Evolutionary conservation across 2,888 invertebrate genomes (phyloP).

Genomic region (Eudemis profundana): DNA sequence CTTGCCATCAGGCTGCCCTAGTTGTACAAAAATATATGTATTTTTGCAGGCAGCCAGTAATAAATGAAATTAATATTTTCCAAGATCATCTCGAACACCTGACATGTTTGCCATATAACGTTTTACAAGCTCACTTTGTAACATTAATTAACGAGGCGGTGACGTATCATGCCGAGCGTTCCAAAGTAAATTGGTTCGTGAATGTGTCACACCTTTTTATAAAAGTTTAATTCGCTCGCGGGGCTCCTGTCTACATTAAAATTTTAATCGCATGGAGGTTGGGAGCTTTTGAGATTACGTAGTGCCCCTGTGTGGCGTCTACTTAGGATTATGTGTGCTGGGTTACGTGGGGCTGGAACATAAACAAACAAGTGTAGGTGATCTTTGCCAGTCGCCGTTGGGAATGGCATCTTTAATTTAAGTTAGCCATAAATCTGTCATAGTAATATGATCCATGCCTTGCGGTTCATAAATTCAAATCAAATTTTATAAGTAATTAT

Average conservation of each 20-base stretch:
- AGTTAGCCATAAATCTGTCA: too few relatives aligned
- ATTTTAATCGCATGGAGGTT: conserved; percentile 59
- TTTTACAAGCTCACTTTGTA: neutral
- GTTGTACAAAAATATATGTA: neutral
- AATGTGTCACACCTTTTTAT: conserved; percentile 53
- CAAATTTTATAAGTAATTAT: too few relatives aligned
- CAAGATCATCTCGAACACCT: neutral
- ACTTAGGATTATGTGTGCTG: conserved; percentile 24
- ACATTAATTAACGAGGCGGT: conserved; percentile 18
- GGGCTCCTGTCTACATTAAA: conserved; percentile 60
- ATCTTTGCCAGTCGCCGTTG: too few relatives aligned
- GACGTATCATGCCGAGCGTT: conserved; percentile 17
- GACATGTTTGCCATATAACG: conserved; percentile 7
- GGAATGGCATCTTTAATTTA: too few relatives aligned
- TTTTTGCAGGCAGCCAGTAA: neutral
- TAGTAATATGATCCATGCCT: too few relatives aligned
- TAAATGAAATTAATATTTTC: neutral
- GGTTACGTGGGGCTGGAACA: conserved; percentile 10
- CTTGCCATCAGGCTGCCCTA: too few relatives aligned
- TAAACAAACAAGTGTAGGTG: conserved; percentile 33
- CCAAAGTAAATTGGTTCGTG: conserved; percentile 54
- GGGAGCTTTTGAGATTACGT: conserved; percentile 59
- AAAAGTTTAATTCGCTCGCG: conserved; percentile 56
- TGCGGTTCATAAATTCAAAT: too few relatives aligned
- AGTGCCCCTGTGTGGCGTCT: conserved; percentile 31